Evolutionary conservation across 2,113 vertebrate species (phyloP).

Genomic region (Saiga tatarica): DNA sequence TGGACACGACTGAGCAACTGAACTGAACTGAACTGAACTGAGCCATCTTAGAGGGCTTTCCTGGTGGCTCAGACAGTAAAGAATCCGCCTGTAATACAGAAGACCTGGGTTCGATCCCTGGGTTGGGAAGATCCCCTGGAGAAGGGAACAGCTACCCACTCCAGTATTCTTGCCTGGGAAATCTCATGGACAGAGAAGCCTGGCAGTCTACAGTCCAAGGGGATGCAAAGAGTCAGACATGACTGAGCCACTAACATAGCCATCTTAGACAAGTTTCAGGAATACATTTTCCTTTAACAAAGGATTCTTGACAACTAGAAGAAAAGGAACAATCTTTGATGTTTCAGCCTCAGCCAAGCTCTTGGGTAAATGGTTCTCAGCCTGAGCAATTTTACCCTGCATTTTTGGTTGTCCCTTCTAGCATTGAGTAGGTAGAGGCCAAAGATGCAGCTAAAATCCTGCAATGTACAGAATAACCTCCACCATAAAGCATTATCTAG

Average conservation of each 20-base stretch:
- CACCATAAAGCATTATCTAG: background rate
- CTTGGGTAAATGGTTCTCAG: background rate
- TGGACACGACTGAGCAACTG: no score
- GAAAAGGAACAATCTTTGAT: background rate
- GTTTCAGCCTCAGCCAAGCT: background rate
- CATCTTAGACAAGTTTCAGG: background rate
- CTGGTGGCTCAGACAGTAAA: background rate
- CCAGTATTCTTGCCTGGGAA: background rate
- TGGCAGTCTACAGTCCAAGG: background rate
- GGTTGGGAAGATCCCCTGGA: background rate
- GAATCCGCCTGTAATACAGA: background rate
- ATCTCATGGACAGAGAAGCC: background rate
- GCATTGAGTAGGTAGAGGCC: background rate
- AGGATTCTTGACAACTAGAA: background rate
- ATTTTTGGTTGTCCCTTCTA: background rate
- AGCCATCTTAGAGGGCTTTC: background rate
- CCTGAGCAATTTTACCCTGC: background rate
- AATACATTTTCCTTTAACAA: background rate
- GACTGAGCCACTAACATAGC: background rate
- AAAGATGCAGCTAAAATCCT: background rate
- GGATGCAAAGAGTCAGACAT: background rate
- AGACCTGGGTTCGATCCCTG: background rate
- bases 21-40: no score
- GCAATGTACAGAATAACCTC: background rate
- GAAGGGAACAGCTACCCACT: background rate